Evolutionary conservation across 2,888 invertebrate genomes (phyloP).

Genomic region (Lasioglossum pauxillum): DNA sequence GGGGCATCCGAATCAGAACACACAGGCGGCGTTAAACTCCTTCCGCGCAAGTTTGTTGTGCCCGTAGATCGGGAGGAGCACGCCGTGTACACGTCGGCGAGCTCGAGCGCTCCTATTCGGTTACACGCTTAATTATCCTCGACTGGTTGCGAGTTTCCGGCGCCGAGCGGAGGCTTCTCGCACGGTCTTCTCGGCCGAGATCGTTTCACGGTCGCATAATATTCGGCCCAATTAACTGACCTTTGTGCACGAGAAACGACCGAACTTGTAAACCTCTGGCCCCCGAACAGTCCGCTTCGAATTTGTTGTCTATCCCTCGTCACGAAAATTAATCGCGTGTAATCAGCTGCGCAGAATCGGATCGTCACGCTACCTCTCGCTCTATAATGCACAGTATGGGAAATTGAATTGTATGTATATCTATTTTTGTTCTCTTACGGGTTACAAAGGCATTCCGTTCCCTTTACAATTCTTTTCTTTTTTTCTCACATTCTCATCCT

Average conservation of each 20-base stretch:
- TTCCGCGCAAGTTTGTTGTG: constrained; percentile 6
- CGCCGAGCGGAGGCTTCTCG: neutral
- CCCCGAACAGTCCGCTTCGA: neutral
- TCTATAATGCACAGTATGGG: no score
- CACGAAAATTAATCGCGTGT: neutral
- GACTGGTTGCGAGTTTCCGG: constrained; percentile 15
- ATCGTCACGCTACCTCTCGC: no score
- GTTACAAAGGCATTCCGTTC: no score
- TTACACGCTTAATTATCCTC: constrained; percentile 49
- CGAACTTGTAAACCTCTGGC: neutral
- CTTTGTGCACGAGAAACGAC: neutral
- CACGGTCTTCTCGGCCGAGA: neutral
- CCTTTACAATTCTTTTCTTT: no score
- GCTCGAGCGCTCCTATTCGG: constrained; percentile 23
- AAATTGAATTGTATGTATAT: no score
- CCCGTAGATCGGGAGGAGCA: constrained; percentile 23
- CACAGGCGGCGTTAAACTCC: neutral
- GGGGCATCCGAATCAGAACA: constrained; percentile 41
- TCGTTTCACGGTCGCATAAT: neutral
- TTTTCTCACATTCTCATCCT: no score
- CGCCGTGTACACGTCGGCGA: constrained; percentile 20
- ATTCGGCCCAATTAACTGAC: neutral
- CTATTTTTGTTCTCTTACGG: no score
- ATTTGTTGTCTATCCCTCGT: no score
- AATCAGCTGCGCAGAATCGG: neutral